Conservation (phyloP, 1,140 invertebrate genomes). For the Araneus ventricosus region DNA sequence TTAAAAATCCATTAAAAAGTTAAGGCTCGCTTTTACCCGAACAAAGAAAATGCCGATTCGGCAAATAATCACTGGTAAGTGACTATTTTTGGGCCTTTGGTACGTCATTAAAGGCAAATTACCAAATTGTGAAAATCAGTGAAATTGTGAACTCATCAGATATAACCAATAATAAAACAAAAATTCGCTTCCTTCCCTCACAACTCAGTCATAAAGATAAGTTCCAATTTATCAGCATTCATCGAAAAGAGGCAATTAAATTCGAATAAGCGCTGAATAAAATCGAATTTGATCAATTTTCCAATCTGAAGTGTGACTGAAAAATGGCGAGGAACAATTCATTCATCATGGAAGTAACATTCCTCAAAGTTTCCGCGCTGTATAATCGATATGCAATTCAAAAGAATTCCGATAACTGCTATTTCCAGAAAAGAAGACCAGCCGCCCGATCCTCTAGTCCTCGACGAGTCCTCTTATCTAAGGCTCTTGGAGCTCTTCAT, state of each 20-base stretch:
- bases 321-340: not conserved
- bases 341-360: slow-evolving; percentile 32
- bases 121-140: too few relatives aligned
- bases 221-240: not conserved
- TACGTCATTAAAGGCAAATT: too few relatives aligned
- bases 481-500: not conserved
- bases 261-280: slow-evolving; percentile 12
- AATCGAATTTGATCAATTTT: slow-evolving; percentile 26
- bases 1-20: too few relatives aligned
- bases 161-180: not conserved
- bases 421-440: not conserved
- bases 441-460: not conserved
- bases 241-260: slow-evolving; percentile 4
- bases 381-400: slow-evolving; percentile 28
- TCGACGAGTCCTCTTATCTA: not conserved
- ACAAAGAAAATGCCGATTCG: too few relatives aligned
- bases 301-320: not conserved
- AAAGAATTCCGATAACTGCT: slow-evolving; percentile 39
- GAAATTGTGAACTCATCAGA: too few relatives aligned
- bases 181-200: not conserved
- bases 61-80: too few relatives aligned
- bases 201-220: not conserved
- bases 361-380: slow-evolving; percentile 14
- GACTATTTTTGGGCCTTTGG: too few relatives aligned
- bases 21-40: too few relatives aligned